Evolutionary conservation across 1,140 invertebrate species (phyloP), one percentile per base, ranked within the genome.

Genomic region (Drosophila pandora): DNA sequence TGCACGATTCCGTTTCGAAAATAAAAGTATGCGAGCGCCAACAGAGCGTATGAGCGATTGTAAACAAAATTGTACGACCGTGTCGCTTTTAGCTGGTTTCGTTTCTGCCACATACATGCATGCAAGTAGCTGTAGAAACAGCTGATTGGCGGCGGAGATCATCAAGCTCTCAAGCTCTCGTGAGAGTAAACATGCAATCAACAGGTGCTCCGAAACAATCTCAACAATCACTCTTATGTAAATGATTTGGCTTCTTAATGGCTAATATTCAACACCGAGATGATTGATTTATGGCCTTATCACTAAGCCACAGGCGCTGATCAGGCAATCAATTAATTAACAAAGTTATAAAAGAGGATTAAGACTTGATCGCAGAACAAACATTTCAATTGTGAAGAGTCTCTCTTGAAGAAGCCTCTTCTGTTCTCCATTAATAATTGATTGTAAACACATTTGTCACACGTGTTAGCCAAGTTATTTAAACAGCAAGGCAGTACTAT

Each of bases 1-100:
- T 71, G 69, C 22, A 59, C 45, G 50, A 63, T 73, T 73, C 34
- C 47, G 68, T 78, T 87, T 87, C 75, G 50, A 88, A 87, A 88
- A 87, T 88, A 75, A 87, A 87, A 87, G 69, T 76, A 54, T 53
- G 47, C 59, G 41, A 57, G 55, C 55, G 50, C 8, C 17, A 43
- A 9, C 30, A 22, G 32, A 49, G 21, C 49, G 59, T 39, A 43
- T 22, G 41, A 81, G 62, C 76, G 71, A 72, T 71, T 84, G 80
- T 83, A 84, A 83, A 76, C 79, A 83, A 63, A 61, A 34, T 32
- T 43, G 50, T 25, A 21, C 68, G 69, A 49, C 17, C 67, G 30
- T 12, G 68, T 57, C 7, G 10, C 32, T 59, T 52, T 43, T 32
- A 37, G 32, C 39, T 28, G 43, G 4, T 53, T 72, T 58, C 17